Evolutionary conservation across 2,888 invertebrate species (phyloP).

Genomic region (Heliconius erato): DNA sequence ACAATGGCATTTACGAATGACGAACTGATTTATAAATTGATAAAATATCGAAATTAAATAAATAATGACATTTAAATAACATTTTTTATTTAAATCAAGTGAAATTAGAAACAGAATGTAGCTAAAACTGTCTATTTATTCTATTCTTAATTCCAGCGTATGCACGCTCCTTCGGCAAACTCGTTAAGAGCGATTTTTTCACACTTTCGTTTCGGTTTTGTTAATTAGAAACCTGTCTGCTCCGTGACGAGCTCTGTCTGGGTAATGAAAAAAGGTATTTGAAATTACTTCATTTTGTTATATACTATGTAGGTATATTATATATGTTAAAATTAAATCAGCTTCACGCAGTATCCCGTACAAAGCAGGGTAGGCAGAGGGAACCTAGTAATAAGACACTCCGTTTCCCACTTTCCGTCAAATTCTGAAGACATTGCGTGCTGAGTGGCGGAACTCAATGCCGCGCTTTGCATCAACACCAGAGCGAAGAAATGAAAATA

Average conservation of each 20-base stretch:
- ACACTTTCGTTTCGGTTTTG: conserved; percentile 60
- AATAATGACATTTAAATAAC: not conserved
- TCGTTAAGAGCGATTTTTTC: conserved; percentile 63
- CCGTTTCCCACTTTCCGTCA: no score
- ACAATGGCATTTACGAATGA: no score
- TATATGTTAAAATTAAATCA: no score
- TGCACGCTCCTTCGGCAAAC: conserved; percentile 58
- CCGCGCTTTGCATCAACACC: no score
- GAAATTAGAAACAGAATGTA: conserved; percentile 14
- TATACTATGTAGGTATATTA: not conserved
- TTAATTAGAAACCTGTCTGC: conserved; percentile 67
- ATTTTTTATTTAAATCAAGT: not conserved
- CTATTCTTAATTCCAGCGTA: conserved; percentile 29
- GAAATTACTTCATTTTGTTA: conserved; percentile 2
- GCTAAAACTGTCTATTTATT: conserved; percentile 29
- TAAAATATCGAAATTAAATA: no score
- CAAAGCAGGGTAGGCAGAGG: no score
- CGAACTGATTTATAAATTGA: no score
- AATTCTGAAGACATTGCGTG: no score
- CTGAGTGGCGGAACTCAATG: no score
- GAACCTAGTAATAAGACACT: no score
- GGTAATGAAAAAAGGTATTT: conserved; percentile 30
- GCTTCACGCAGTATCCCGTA: no score
- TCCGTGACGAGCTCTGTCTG: conserved; percentile 21
- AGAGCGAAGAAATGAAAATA: no score